These are phyloP conservation scores for Rhamphomyia laevipes DNA, from an alignment of 2,888 invertebrate genomes.

Conservation along the genomic window DNA sequence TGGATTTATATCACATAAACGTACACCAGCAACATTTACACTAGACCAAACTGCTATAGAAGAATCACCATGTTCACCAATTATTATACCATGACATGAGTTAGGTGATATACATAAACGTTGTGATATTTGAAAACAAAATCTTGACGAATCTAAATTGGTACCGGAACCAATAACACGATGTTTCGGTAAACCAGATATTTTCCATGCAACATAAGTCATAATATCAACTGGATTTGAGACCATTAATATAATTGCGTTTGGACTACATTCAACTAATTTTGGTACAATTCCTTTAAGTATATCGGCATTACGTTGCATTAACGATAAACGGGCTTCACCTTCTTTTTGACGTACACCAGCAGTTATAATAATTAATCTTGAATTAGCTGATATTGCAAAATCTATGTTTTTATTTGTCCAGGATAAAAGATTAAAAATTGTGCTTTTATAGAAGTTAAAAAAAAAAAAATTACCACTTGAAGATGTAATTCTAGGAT, in stretches of 20 bases:
- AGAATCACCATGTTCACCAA: slow-evolving; percentile 83
- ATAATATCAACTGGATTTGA: slow-evolving; percentile 82
- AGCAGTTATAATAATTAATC: slow-evolving; percentile 73
- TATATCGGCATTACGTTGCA: slow-evolving; percentile 74
- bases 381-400: slow-evolving; percentile 57
- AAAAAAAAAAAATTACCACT: slow-evolving; percentile 14
- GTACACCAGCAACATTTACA: slow-evolving; percentile 74
- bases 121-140: slow-evolving; percentile 70
- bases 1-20: slow-evolving; percentile 57
- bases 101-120: slow-evolving; percentile 61
- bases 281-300: slow-evolving; percentile 65
- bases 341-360: slow-evolving; percentile 72
- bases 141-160: slow-evolving; percentile 77
- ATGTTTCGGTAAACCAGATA: slow-evolving; percentile 71
- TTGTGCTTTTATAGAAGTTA: too few relatives aligned
- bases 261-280: slow-evolving; percentile 51
- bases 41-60: slow-evolving; percentile 84
- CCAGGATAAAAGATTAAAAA: background rate
- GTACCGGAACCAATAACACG: slow-evolving; percentile 81
- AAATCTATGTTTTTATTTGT: slow-evolving; percentile 43
- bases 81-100: slow-evolving; percentile 74
- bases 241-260: slow-evolving; percentile 67
- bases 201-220: slow-evolving; percentile 78
- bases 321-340: slow-evolving; percentile 62
- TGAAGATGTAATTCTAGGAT: slow-evolving; percentile 56